Base-by-base conservation (phyloP, 2,888 invertebrate species). In the Argyresthia goedartella region DNA sequence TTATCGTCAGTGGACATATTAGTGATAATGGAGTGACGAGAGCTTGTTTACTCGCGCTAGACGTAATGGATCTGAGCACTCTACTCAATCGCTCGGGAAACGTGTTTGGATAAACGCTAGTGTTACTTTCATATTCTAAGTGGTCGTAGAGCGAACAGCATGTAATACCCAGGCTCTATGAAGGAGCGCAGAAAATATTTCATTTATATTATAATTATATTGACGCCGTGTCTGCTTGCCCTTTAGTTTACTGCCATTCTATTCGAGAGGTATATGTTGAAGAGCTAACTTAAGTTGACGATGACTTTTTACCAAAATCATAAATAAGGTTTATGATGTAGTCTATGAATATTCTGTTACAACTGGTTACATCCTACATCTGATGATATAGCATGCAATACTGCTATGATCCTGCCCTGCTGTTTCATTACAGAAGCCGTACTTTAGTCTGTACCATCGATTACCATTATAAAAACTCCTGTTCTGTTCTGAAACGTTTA, bases 21-120 rank as follows among this genome's bases (percentile, higher is more conserved):
- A 71, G 57, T 58, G 62, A 67, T 70, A 75, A 73, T 73, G 60
- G 69, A 57, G 57, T 60, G 69, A 54, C 58, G 63, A 69, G 58
- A 60, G 58, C 64, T 62, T 75, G 73, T 76, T 78, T 76, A 73
- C 69, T 70, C 71, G 69, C 66, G 68, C 71, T 73, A 66, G 65
- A 61, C 64, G 74, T 80, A 82, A 80, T 82, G 78, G 75, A 79
- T 71, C 67, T 63, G 67, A 73, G 72, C 74, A 80, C 81, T 81
- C 73, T 71, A 73, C 76, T 75, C 75, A 75, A 78, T 77, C 75
- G 75, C 69, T 69, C 71, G 72, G 66, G 69, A 70, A 80, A 81
- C 80, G 71, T 77, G 80, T 81, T 80, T 78, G 73, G 68, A 73
- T 79, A 79, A 78, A 80, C 69, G 69, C 73, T 74, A 70, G 73